phyloP scores from a whole-genome alignment of 2,888 invertebrate species.

The Cosmia pyralina region DNA sequence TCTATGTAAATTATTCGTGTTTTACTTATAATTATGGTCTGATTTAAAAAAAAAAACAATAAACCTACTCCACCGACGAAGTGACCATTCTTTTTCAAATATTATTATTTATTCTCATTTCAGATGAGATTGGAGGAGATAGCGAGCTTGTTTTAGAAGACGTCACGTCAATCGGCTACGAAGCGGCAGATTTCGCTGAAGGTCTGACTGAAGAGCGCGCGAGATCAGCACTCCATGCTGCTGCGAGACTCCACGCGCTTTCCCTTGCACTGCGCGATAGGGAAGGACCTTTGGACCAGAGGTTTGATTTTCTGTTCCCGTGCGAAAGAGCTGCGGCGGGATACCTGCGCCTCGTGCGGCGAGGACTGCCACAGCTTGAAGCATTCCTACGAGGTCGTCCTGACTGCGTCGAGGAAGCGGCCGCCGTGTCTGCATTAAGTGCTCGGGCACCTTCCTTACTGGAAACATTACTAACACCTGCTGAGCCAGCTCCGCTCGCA shows the following conservation, averaged over 20 bases:
- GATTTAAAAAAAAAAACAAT: background rate
- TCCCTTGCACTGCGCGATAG: conserved; percentile 90
- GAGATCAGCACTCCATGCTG: conserved; percentile 92
- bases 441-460: conserved; percentile 93
- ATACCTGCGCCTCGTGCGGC: conserved; percentile 94
- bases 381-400: conserved; percentile 92
- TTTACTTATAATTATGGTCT: background rate
- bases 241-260: conserved; percentile 93
- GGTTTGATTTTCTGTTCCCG: conserved; percentile 93
- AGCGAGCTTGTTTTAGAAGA: conserved; percentile 94
- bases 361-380: conserved; percentile 94
- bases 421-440: conserved; percentile 92
- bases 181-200: conserved; percentile 92
- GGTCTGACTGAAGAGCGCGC: conserved; percentile 92
- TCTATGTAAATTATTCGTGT: background rate
- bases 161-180: conserved; percentile 92
- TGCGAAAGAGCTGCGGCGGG: conserved; percentile 95
- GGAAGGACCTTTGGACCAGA: conserved; percentile 86
- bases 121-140: conserved; percentile 88
- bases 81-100: background rate
- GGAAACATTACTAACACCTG: conserved; percentile 92
- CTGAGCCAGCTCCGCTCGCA: conserved; percentile 94
- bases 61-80: background rate
- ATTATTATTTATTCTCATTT: conserved; percentile 54
- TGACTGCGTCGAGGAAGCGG: conserved; percentile 91